Evolutionary conservation across 2,888 invertebrate species (phyloP).

Genomic region (Mechanitis mazaeus): DNA sequence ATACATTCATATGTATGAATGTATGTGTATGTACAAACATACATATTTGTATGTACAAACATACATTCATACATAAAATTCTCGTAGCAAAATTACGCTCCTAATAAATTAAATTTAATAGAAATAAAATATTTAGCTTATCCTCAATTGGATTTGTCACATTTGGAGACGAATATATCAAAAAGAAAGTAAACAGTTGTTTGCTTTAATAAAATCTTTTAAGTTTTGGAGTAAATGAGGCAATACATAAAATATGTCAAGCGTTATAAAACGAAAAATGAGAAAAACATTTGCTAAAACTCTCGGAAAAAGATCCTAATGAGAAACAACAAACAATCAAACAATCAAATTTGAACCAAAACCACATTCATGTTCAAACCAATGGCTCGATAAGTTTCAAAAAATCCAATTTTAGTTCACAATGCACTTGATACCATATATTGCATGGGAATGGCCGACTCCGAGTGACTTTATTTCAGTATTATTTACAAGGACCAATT

Average conservation of each 20-base stretch:
- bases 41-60: neutral
- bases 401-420: conserved; percentile 21
- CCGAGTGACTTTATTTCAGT: conserved; percentile 19
- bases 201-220: no score
- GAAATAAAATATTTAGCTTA: neutral
- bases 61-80: no score
- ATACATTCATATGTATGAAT: no score
- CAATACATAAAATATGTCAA: no score
- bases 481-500: conserved; percentile 29
- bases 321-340: neutral
- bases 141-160: neutral
- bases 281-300: no score
- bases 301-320: neutral
- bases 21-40: no score
- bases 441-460: conserved; percentile 18
- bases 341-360: neutral
- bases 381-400: conserved; percentile 18
- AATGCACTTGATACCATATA: conserved; percentile 19
- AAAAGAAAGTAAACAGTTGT: neutral
- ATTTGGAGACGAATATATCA: no score
- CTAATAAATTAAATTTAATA: neutral
- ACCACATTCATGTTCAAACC: conserved; percentile 4
- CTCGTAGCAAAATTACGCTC: no score
- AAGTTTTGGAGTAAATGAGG: no score
- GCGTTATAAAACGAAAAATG: no score